Evolutionary conservation across 2,797 vertebrate species (phyloP).

Genomic region (Setipinna tenuifilis): DNA sequence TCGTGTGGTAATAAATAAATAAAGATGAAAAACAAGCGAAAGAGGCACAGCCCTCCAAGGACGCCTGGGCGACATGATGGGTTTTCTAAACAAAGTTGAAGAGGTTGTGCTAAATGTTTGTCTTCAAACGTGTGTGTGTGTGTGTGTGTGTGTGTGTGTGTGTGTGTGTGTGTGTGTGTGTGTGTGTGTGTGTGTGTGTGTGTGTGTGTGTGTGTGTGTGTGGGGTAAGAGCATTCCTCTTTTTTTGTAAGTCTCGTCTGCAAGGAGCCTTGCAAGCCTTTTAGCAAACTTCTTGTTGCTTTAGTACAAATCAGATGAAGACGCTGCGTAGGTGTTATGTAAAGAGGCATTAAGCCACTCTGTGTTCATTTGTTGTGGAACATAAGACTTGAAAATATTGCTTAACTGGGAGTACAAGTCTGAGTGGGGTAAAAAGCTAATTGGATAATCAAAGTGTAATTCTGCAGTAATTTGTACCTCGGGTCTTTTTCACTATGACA

Average conservation of each 20-base stretch:
- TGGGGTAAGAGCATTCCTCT: neutral
- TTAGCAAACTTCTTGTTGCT: neutral
- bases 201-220: too few relatives aligned
- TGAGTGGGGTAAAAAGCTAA: neutral
- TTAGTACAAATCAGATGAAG: neutral
- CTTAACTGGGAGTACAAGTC: neutral
- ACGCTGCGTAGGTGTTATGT: neutral
- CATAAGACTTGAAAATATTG: neutral
- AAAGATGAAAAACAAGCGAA: slow-evolving; percentile 54
- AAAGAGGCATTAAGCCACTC: neutral
- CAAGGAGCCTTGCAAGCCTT: neutral
- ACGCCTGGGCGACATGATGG: slow-evolving; percentile 42
- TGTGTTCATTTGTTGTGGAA: neutral
- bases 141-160: too few relatives aligned
- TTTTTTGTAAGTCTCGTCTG: neutral
- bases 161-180: too few relatives aligned
- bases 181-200: too few relatives aligned
- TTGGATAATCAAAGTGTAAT: slow-evolving; percentile 4
- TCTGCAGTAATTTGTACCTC: too few relatives aligned
- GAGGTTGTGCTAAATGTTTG: slow-evolving; percentile 49
- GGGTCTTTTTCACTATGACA: too few relatives aligned
- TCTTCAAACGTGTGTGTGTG: slow-evolving; percentile 40
- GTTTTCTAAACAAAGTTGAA: slow-evolving; percentile 62
- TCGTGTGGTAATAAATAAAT: slow-evolving; percentile 51
- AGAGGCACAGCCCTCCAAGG: slow-evolving; percentile 48